Percentiles rank a stretch among this genome's conserved stretches.
These are phyloP conservation scores for Poecilia picta DNA, from an alignment of 2,797 vertebrate genomes.

Conservation along the genomic window DNA sequence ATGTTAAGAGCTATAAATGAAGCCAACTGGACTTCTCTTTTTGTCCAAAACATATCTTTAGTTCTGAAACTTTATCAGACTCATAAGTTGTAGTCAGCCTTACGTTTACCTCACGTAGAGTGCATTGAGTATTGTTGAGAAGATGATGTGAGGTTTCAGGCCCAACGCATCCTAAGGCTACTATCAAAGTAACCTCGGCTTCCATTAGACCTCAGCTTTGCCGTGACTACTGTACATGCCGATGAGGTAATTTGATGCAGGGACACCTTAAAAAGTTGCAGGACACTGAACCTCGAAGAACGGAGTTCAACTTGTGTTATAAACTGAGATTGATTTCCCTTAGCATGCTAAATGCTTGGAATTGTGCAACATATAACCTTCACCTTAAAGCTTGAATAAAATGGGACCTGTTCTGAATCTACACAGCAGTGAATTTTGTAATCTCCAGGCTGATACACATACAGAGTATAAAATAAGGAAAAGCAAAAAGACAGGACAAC, in stretches of 20 bases:
- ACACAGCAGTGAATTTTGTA: neutral
- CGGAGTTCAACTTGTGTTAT: neutral
- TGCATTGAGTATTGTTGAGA: too few relatives aligned
- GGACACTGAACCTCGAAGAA: neutral
- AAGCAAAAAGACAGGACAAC: neutral
- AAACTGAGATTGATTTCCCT: neutral
- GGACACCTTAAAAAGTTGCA: neutral
- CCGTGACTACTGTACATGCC: neutral
- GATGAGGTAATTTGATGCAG: neutral
- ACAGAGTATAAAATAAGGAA: neutral
- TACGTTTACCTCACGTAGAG: too few relatives aligned
- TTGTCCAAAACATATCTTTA: too few relatives aligned
- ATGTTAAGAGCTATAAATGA: neutral
- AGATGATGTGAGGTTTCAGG: too few relatives aligned
- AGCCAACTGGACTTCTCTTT: neutral
- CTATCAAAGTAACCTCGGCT: neutral
- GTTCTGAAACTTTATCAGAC: too few relatives aligned
- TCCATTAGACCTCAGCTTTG: neutral
- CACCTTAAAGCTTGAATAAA: neutral
- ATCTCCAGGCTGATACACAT: neutral
- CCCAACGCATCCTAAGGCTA: neutral
- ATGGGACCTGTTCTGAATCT: neutral
- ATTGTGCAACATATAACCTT: neutral
- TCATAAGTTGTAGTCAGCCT: too few relatives aligned
- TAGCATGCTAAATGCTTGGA: neutral